These are phyloP conservation scores for Spilarctia lutea DNA, from an alignment of 2,888 invertebrate species.

Conservation along the genomic window DNA sequence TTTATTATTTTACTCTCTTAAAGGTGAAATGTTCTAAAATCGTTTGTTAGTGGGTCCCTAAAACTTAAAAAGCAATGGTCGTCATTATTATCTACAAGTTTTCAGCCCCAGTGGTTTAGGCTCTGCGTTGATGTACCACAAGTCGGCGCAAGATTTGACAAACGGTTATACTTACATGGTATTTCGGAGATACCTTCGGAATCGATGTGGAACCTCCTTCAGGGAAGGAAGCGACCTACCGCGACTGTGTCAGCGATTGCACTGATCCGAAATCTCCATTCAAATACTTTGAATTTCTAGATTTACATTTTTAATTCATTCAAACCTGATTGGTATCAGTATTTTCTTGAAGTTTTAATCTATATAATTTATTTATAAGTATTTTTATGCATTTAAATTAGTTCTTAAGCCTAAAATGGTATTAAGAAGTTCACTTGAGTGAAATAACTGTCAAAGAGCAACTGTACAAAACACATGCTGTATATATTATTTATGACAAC, in stretches of 20 bases:
- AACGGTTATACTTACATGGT: background rate
- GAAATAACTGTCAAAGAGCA: background rate
- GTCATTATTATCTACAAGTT: no score
- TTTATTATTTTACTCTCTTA: no score
- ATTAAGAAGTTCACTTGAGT: background rate
- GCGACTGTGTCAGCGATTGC: background rate
- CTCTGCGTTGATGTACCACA: no score
- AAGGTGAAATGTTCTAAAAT: no score
- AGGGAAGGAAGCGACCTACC: background rate
- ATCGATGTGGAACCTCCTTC: background rate
- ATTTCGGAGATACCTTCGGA: background rate
- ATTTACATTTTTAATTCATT: background rate
- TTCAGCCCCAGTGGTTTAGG: no score
- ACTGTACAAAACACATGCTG: background rate
- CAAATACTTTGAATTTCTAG: background rate
- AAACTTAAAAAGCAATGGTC: no score
- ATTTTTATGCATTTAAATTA: background rate
- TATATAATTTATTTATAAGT: background rate
- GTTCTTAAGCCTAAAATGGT: background rate
- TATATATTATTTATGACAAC: background rate
- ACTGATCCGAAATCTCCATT: background rate
- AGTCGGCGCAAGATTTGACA: background rate
- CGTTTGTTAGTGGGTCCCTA: no score
- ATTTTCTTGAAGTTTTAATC: background rate
- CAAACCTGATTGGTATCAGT: background rate